Evolutionary conservation across 2,113 vertebrate genomes (phyloP).

Genomic region (Cyphomyrus plagiostoma): DNA sequence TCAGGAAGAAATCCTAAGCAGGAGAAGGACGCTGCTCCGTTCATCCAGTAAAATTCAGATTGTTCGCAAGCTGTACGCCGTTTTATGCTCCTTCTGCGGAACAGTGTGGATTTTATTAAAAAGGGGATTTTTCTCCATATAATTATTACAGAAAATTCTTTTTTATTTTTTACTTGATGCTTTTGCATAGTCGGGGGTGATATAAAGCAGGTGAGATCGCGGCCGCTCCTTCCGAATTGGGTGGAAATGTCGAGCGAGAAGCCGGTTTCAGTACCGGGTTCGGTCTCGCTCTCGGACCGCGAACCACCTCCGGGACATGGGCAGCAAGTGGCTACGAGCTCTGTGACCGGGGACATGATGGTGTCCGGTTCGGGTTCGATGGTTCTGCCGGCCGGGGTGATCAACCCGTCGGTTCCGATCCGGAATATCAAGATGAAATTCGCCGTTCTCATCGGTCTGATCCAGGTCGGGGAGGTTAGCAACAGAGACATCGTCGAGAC

Average conservation of each 20-base stretch:
- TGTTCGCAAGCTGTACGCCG: slow-evolving; percentile 45
- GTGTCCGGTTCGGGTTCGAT: slow-evolving; percentile 83
- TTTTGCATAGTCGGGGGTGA: slow-evolving; percentile 49
- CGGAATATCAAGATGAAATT: slow-evolving; percentile 99
- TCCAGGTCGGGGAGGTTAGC: slow-evolving; percentile 98
- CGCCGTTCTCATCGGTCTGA: slow-evolving; percentile 94
- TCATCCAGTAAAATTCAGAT: slow-evolving; percentile 34
- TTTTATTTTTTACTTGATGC: slow-evolving; percentile 41
- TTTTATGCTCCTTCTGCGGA: slow-evolving; percentile 47
- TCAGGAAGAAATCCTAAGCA: slow-evolving; percentile 27
- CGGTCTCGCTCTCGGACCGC: slow-evolving; percentile 58
- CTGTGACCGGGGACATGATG: slow-evolving; percentile 73
- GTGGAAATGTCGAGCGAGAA: slow-evolving; percentile 89
- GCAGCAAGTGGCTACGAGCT: slow-evolving; percentile 54
- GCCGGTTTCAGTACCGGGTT: slow-evolving; percentile 72
- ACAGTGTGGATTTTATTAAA: slow-evolving; percentile 45
- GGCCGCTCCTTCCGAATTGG: slow-evolving; percentile 62
- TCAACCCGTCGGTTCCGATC: slow-evolving; percentile 95
- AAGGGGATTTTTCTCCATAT: slow-evolving; percentile 13
- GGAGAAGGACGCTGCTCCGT: slow-evolving; percentile 38
- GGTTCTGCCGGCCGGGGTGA: slow-evolving; percentile 89
- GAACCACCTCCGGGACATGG: slow-evolving; percentile 64
- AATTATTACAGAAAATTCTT: slow-evolving; percentile 26
- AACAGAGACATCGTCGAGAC: slow-evolving; percentile 99
- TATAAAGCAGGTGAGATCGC: slow-evolving; percentile 64